Evolutionary conservation across 2,888 invertebrate genomes (phyloP), one percentile per base, ranked within the genome.

Genomic region (Bombylius major): DNA sequence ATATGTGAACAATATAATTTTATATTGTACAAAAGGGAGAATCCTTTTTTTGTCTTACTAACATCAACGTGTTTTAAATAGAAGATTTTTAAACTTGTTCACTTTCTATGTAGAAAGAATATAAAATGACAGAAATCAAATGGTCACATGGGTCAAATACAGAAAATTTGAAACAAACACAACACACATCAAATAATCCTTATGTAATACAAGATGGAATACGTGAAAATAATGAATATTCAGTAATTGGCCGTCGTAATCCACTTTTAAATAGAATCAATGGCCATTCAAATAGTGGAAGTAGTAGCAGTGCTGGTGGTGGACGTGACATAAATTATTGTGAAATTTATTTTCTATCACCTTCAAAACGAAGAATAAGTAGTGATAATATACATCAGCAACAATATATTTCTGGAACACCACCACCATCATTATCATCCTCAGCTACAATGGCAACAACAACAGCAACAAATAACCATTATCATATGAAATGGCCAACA

Each of bases 301-400:
- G 60, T 53, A 65, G 66, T 59, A 67, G 70, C 47, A 72, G 66
- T 58, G 65, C 64, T 51, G 66, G 66, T n/a, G 70, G 68, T 57
- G 67, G 68, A 5, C 51, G 52, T 49, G 51, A 46, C 11, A 50
- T 59, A 23, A 60, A 60, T 56, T 60, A 56, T 42, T 60, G 70
- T 47, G 72, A 73, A 50, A 68, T 72, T 56, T 73, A 70, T 60
- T 72, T 70, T 60, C 67, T 73, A 1, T 72, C 72, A 13, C 73
- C 72, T 5, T 67, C 73, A 33, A 72, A 73, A 52, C 68, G 70
- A 63, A 70, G 70, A 68, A 42, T 11, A 11, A 60, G 59, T 56
- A 62, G 56, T 12, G 57, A 57, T 11, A 54, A 56, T 33, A 14
- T 54, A 5, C 56, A 53, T 13, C 44, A 47, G 11, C 39, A 42